Percentiles rank a stretch among this genome's conserved stretches.
Evolutionary conservation across 1,140 invertebrate genomes (phyloP).

Genomic region (Drosophila suzukii): DNA sequence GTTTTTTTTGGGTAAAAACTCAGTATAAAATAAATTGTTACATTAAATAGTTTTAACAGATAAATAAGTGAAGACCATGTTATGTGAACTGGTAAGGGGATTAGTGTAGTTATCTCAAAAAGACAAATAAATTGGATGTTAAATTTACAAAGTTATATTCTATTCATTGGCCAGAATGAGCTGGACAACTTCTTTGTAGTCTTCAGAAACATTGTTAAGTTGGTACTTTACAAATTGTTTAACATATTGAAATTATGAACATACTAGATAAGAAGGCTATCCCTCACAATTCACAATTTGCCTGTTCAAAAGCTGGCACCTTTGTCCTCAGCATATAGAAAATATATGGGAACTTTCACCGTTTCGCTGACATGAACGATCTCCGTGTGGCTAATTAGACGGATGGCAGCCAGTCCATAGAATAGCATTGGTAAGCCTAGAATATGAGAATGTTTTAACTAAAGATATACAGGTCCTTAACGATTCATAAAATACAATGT

Average conservation of each 20-base stretch:
- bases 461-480: too few species aligned
- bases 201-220: too few species aligned
- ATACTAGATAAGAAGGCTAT: slow-evolving; percentile 1
- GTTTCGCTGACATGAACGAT: slow-evolving; percentile 90
- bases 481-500: too few species aligned
- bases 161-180: neutral
- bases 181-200: too few species aligned
- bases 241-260: slow-evolving; percentile 15
- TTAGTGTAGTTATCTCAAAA: neutral
- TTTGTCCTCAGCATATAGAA: slow-evolving; percentile 94
- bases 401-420: slow-evolving; percentile 94
- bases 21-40: neutral
- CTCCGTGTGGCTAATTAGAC: slow-evolving; percentile 92
- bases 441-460: neutral
- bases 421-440: slow-evolving; percentile 95
- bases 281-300: slow-evolving; percentile 14
- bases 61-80: neutral
- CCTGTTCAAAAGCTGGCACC: slow-evolving; percentile 87
- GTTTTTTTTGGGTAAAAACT: slow-evolving; percentile 3
- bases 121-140: slow-evolving; percentile 5
- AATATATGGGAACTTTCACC: slow-evolving; percentile 91
- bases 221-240: too few species aligned
- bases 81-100: neutral
- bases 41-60: neutral
- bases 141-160: neutral